Conservation (phyloP, 2,113 vertebrate species). For the Pica pica region DNA sequence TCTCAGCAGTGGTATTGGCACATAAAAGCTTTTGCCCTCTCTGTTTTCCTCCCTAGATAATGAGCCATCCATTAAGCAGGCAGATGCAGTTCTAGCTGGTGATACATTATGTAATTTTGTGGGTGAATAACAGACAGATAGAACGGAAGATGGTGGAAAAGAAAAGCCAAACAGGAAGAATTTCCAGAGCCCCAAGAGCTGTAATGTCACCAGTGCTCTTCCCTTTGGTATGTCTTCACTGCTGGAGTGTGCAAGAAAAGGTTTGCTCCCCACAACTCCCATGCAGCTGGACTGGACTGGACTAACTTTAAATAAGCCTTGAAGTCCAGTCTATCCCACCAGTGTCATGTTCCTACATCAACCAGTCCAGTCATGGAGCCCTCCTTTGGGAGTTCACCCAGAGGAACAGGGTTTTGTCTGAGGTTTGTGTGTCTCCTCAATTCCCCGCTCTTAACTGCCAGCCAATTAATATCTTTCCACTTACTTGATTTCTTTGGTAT, state of each 20-base stretch:
- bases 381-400: background rate
- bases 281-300: background rate
- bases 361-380: background rate
- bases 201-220: background rate
- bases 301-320: background rate
- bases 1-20: constrained; percentile 8
- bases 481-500: background rate
- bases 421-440: background rate
- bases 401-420: background rate
- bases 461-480: background rate
- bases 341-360: background rate
- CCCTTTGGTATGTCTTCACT: accelerated
- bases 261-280: background rate
- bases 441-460: background rate
- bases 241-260: background rate
- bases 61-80: constrained; percentile 19
- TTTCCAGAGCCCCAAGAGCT: background rate
- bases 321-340: background rate
- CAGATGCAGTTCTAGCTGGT: constrained; percentile 25
- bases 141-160: background rate
- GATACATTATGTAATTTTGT: constrained; percentile 27
- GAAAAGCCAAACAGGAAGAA: background rate
- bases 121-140: background rate
- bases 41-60: constrained; percentile 56
- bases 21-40: constrained; percentile 26